A percentile compares a stretch with the other conserved stretches of the same genome.
These are phyloP conservation scores for Borostomias antarcticus DNA, from an alignment of 2,797 vertebrate genomes.

Conservation along the genomic window DNA sequence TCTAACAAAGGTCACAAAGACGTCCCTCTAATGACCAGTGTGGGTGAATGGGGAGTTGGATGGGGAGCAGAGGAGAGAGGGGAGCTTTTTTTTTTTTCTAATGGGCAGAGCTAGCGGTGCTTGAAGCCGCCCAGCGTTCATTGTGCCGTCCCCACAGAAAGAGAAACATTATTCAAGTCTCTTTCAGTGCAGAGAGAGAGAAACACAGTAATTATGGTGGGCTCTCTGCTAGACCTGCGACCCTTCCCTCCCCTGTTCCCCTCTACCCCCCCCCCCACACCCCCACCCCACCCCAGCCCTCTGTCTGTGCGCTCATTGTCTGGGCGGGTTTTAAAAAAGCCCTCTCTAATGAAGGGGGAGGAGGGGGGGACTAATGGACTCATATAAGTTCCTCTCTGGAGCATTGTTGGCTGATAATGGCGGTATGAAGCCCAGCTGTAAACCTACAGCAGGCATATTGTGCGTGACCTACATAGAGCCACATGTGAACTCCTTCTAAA, in stretches of 20 bases:
- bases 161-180: constrained; percentile 91
- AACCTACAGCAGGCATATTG: constrained; percentile 72
- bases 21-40: constrained; percentile 15
- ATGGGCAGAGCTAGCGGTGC: constrained; percentile 81
- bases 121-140: constrained; percentile 77
- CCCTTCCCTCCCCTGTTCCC: not conserved
- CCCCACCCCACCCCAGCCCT: not conserved
- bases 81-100: constrained; percentile 79
- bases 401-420: constrained; percentile 65
- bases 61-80: constrained; percentile 26
- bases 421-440: constrained; percentile 65
- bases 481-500: constrained; percentile 48
- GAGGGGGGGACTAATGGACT: constrained; percentile 77
- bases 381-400: constrained; percentile 76
- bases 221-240: constrained; percentile 70
- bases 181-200: constrained; percentile 79
- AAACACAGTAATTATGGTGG: constrained; percentile 84
- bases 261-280: constrained; percentile 9
- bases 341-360: constrained; percentile 81
- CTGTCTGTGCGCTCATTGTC: constrained; percentile 81
- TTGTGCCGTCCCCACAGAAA: constrained; percentile 80
- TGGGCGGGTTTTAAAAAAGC: constrained; percentile 79
- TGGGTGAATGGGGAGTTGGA: not conserved
- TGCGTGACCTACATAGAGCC: constrained; percentile 67
- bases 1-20: constrained; percentile 45